Base-by-base conservation (phyloP, 1,140 invertebrate genomes). In the Scaptomyza graminum region DNA sequence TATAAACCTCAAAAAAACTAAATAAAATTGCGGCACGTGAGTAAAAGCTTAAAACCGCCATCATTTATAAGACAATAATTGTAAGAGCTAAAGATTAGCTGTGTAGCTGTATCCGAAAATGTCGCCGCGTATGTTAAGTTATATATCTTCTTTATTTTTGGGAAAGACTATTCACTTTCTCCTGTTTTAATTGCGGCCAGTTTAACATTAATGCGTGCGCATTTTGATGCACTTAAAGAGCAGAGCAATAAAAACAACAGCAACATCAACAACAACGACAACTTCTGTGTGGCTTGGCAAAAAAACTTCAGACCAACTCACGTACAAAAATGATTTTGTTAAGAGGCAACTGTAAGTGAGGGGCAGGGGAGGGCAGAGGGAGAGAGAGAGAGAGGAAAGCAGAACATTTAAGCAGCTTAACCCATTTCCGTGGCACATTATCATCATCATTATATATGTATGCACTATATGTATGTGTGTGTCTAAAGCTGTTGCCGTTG, bases 341-440 rank as follows among this genome's bases (percentile, higher is more conserved):
- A 61, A 54, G 46, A 66, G 76, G 47, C 46, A 31, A 28, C 49
- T 44, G 3, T 44, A 37, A 15, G 15, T 15, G n/a, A 31, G 13
- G 5, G n/a, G 9, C 31, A 13, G 39, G 44, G 18, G 15, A 41
- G 13, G 34, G 31, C 7, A 34, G 18, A 1, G 18, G 18, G 18
- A 3, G 18, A 1, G 6, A 3, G 18, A 1, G 6, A 22, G 16
- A 51, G 5, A 18, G 44, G n/a, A 28, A 52, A 62, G 74, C 55
- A 87, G 66, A 78, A 82, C 75, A 82, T 87, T 87, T 88, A 87
- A 87, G 83, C 75, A 81, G 79, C 83, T 87, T 87, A 87, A 87
- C 83, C 83, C 83, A 87, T 84, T 87, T 87, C 83, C 83, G 83
- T 57, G 84, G 56, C 79, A 79, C 83, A 88, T 87, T 88, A 88